A percentile compares a stretch with the other conserved stretches of the same genome.
Evolutionary conservation across 2,888 invertebrate species (phyloP).

Genomic region (Liodrosophila aerea): DNA sequence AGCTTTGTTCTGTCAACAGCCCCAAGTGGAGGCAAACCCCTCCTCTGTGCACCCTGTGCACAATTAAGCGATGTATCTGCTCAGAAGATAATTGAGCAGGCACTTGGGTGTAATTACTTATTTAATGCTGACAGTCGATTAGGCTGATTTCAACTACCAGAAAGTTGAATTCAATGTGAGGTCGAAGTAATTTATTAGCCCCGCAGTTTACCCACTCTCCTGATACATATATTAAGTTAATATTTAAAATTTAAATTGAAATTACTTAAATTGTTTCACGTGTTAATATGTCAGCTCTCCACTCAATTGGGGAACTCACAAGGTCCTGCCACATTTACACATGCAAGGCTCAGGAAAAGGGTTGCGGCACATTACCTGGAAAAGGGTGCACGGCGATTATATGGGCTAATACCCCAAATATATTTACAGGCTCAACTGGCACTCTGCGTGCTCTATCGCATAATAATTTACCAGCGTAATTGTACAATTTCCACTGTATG

Average conservation of each 20-base stretch:
- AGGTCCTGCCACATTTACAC: conserved; percentile 53
- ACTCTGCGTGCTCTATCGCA: conserved; percentile 76
- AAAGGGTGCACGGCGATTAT: conserved; percentile 7
- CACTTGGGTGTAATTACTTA: conserved; percentile 81
- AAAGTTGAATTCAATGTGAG: conserved; percentile 57
- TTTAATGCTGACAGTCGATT: conserved; percentile 61
- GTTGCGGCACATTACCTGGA: conserved; percentile 23
- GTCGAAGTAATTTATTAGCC: conserved; percentile 41
- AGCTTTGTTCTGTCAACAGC: conserved; percentile 55
- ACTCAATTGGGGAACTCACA: conserved; percentile 29
- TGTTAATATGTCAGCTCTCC: conserved; percentile 60
- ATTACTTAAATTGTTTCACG: conserved; percentile 56
- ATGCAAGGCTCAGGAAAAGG: conserved; percentile 52
- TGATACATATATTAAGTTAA: too few species aligned
- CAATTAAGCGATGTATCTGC: conserved; percentile 69
- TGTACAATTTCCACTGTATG: conserved; percentile 69
- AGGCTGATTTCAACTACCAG: background rate
- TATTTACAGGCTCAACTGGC: conserved; percentile 38
- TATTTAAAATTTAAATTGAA: conserved; percentile 32
- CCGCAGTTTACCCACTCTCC: background rate
- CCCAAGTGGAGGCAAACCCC: too few species aligned
- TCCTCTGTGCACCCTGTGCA: conserved; percentile 41
- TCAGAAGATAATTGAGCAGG: conserved; percentile 80
- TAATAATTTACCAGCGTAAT: conserved; percentile 77
- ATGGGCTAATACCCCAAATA: conserved; percentile 12